Evolutionary conservation across 2,113 vertebrate species (phyloP), one percentile per base, ranked within the genome.

Genomic region (Ascaphus truei): DNA sequence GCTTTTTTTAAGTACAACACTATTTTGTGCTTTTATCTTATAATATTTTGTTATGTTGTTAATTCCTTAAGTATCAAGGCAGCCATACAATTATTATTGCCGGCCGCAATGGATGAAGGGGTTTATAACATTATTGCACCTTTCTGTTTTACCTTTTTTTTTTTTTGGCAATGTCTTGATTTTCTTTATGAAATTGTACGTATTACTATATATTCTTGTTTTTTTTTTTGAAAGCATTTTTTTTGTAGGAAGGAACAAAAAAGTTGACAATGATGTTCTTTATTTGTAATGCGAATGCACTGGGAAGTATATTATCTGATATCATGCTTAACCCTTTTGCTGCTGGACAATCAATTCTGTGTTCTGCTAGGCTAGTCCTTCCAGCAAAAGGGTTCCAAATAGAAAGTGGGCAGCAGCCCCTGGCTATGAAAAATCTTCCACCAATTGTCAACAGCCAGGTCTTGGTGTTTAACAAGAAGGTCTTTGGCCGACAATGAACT

Each of bases 261-360:
- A 64, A 62, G 13, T n/a, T n/a, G n/a, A n/a, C n/a, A n/a, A n/a
- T n/a, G n/a, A n/a, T n/a, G 84, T 85, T 83, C 75, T 84, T 73
- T 71, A 61, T 81, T 84, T 85, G 81, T 80, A 81, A 76, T 79
- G 74, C 78, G 82, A 82, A 89, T 90, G 89, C 88, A 90, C 88
- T 91, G 88, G 87, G 89, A 88, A 79, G 85, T 83, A 86, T 85
- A 81, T 82, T 78, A 81, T n/a, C n/a, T n/a, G n/a, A n/a, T n/a
- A n/a, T n/a, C n/a, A n/a, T n/a, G n/a, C n/a, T n/a, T n/a, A n/a
- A n/a, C n/a, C n/a, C n/a, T n/a, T n/a, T n/a, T n/a, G n/a, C n/a
- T n/a, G n/a, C n/a, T n/a, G n/a, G n/a, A n/a, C n/a, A n/a, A n/a
- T n/a, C n/a, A n/a, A n/a, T n/a, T n/a, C n/a, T n/a, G n/a, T n/a